Conservation (phyloP, 2,888 invertebrate genomes). For the Mimumesa dahlbomi region DNA sequence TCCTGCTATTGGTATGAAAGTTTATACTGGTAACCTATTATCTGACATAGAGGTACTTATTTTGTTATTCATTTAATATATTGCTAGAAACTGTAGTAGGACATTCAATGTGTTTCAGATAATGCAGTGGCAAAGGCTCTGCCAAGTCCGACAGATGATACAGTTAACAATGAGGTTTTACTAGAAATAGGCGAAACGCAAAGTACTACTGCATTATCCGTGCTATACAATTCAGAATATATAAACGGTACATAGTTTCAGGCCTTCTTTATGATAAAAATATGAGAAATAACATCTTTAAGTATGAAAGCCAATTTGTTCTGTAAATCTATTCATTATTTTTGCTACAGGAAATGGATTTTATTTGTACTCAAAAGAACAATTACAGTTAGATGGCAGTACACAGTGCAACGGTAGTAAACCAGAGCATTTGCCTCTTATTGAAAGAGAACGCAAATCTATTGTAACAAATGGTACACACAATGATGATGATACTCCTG, state of each 20-base stretch:
- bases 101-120: slow-evolving; percentile 37
- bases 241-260: slow-evolving; percentile 83
- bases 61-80: background rate
- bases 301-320: too few species aligned
- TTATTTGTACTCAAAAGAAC: slow-evolving; percentile 86
- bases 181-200: slow-evolving; percentile 71
- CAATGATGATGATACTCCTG: slow-evolving; percentile 81
- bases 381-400: slow-evolving; percentile 81
- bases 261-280: too few species aligned
- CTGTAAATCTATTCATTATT: too few species aligned
- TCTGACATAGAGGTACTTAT: background rate
- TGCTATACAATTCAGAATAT: slow-evolving; percentile 87
- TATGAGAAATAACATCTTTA: too few species aligned
- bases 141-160: slow-evolving; percentile 15
- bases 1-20: slow-evolving; percentile 81
- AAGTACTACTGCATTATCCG: slow-evolving; percentile 86
- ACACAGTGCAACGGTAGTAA: slow-evolving; percentile 76
- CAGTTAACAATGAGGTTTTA: slow-evolving; percentile 33
- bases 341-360: slow-evolving; percentile 85
- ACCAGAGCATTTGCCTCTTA: slow-evolving; percentile 31
- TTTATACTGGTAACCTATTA: background rate
- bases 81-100: background rate
- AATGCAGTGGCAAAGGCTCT: slow-evolving; percentile 47
- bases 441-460: background rate
- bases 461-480: slow-evolving; percentile 26